phyloP scores from a whole-genome alignment of 2,888 invertebrate species.

The Griposia aprilina region DNA sequence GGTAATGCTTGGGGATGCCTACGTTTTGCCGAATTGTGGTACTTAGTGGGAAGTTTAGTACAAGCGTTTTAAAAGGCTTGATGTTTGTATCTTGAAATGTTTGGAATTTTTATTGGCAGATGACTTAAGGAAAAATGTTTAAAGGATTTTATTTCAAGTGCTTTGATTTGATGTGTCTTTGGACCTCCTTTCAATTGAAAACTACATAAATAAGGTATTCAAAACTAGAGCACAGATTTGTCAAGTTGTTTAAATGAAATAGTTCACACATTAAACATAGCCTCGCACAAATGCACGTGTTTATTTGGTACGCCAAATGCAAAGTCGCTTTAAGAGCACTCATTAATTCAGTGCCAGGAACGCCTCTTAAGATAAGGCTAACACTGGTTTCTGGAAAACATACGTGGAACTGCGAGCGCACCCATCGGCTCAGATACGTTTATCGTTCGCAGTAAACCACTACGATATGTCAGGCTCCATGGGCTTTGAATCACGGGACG shows the following conservation, averaged over 20 bases:
- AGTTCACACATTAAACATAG: slow-evolving; percentile 25
- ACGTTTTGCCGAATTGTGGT: slow-evolving; percentile 66
- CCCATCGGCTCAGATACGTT: slow-evolving; percentile 78
- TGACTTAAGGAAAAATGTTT: not conserved
- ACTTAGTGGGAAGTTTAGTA: slow-evolving; percentile 57
- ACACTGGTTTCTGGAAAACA: slow-evolving; percentile 67
- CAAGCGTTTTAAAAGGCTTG: slow-evolving; percentile 37
- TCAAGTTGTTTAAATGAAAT: slow-evolving; percentile 20
- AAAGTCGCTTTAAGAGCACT: slow-evolving; percentile 65
- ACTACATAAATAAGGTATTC: not conserved
- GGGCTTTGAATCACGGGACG: slow-evolving; percentile 80
- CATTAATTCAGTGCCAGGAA: slow-evolving; percentile 70
- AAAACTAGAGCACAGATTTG: slow-evolving; percentile 3
- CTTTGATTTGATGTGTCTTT: not conserved
- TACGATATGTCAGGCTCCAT: slow-evolving; percentile 82
- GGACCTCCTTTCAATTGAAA: not conserved
- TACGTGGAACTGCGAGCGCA: slow-evolving; percentile 64
- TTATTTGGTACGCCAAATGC: slow-evolving; percentile 63
- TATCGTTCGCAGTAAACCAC: slow-evolving; percentile 83
- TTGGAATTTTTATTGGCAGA: slow-evolving; percentile 8
- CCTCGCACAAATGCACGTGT: slow-evolving; percentile 57
- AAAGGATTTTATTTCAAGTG: not conserved
- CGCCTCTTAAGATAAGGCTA: slow-evolving; percentile 69
- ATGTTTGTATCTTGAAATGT: slow-evolving; percentile 13
- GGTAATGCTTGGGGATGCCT: slow-evolving; percentile 71